phyloP scores from a whole-genome alignment of 53 echinoderm and acorn worm genomes.

The Temnopleurus reevesii region DNA sequence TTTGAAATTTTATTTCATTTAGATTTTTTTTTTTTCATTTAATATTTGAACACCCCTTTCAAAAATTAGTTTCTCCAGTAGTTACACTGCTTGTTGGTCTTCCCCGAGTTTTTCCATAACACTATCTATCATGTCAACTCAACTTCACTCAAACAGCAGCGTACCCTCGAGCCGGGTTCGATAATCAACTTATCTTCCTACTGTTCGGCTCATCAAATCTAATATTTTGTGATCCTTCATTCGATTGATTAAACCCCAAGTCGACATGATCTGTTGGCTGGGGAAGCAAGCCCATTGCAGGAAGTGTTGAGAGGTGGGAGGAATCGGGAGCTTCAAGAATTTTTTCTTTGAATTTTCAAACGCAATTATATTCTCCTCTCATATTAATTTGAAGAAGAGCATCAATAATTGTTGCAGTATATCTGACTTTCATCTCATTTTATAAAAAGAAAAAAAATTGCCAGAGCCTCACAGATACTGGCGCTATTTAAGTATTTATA shows the following conservation, averaged over 20 bases:
- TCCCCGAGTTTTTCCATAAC: background rate
- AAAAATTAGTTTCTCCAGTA: too few relatives aligned
- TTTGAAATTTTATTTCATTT: too few relatives aligned
- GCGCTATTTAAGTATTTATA: too few relatives aligned
- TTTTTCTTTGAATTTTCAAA: too few relatives aligned
- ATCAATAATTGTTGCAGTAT: too few relatives aligned
- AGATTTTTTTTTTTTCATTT: too few relatives aligned
- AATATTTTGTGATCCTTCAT: conserved; percentile 41
- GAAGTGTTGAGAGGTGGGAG: background rate
- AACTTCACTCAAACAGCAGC: background rate
- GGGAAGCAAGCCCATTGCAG: background rate
- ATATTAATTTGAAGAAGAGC: too few relatives aligned
- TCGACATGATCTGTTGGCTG: conserved; percentile 6
- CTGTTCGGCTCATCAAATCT: background rate
- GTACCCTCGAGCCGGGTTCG: background rate
- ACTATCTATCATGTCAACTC: background rate
- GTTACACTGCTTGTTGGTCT: background rate
- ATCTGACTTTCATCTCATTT: too few relatives aligned
- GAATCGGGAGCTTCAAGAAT: background rate
- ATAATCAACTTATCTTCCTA: conserved; percentile 21
- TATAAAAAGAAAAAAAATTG: too few relatives aligned
- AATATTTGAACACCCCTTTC: too few relatives aligned
- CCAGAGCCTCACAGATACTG: too few relatives aligned
- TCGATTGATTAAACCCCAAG: conserved; percentile 23
- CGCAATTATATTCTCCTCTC: too few relatives aligned